These are phyloP conservation scores for Trichopria drosophilae DNA, from an alignment of 2,888 invertebrate genomes.

Conservation along the genomic window DNA sequence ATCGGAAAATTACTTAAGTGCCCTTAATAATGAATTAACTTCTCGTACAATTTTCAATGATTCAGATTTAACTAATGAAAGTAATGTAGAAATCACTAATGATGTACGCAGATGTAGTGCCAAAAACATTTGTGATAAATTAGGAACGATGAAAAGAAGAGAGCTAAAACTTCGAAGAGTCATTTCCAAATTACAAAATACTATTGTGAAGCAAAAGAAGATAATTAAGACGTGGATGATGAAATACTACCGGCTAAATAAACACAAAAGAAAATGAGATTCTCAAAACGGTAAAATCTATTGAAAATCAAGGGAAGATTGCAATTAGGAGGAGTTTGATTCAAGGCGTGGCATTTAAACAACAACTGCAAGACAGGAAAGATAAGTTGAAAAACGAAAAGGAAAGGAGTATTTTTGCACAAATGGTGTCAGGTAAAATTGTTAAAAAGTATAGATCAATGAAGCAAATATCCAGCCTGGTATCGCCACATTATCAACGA, in stretches of 20 bases:
- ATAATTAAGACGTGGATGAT: no score
- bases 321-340: conserved; percentile 14
- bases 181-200: no score
- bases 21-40: no score
- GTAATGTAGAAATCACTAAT: no score
- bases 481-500: conserved; percentile 14
- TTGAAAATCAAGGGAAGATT: conserved; percentile 10
- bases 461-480: conserved; percentile 7
- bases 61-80: no score
- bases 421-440: no score
- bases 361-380: conserved; percentile 18
- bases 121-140: no score
- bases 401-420: conserved; percentile 19
- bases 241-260: no score
- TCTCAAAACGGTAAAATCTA: conserved; percentile 11
- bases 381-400: conserved; percentile 25
- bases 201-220: no score
- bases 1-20: no score
- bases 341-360: conserved; percentile 12
- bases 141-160: conserved; percentile 3
- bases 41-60: no score
- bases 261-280: conserved; percentile 16
- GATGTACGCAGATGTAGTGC: no score
- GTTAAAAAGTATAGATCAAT: conserved; percentile 18
- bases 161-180: conserved; percentile 14